These are phyloP conservation scores for Thysanoteuthis rhombus DNA, from an alignment of 2,888 invertebrate species.

Conservation along the genomic window DNA sequence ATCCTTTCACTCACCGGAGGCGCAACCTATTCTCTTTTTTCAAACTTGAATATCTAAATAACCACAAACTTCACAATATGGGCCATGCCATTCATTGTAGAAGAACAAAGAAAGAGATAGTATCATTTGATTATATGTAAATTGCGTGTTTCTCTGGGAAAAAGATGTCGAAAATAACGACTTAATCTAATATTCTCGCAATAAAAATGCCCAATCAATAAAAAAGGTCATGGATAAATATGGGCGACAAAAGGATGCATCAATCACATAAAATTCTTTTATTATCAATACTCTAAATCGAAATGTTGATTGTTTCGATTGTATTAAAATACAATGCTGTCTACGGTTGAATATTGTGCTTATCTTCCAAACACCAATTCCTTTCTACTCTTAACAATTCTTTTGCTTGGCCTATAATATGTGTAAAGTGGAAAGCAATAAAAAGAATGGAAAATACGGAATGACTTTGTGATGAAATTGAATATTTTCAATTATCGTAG, in stretches of 20 bases:
- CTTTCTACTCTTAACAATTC: not conserved
- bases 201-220: not conserved
- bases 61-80: not conserved
- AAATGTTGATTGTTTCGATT: constrained; percentile 12
- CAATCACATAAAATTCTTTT: not conserved
- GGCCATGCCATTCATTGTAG: not conserved
- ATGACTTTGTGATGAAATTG: not conserved
- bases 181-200: not conserved
- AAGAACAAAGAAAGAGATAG: not conserved
- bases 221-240: not conserved
- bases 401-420: not conserved
- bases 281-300: constrained; percentile 12
- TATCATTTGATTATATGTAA: not conserved
- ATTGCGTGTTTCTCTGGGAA: not conserved
- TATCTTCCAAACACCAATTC: not conserved
- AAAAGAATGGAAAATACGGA: not conserved
- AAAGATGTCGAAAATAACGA: not conserved
- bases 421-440: not conserved
- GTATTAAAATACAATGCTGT: not conserved
- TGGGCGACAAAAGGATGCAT: not conserved
- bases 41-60: not conserved
- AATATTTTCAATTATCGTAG: not conserved
- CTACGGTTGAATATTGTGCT: not conserved
- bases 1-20: too few relatives aligned
- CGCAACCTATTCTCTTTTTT: too few relatives aligned